Conservation (phyloP, 2,888 invertebrate species). For the Rhogogaster chlorosoma region DNA sequence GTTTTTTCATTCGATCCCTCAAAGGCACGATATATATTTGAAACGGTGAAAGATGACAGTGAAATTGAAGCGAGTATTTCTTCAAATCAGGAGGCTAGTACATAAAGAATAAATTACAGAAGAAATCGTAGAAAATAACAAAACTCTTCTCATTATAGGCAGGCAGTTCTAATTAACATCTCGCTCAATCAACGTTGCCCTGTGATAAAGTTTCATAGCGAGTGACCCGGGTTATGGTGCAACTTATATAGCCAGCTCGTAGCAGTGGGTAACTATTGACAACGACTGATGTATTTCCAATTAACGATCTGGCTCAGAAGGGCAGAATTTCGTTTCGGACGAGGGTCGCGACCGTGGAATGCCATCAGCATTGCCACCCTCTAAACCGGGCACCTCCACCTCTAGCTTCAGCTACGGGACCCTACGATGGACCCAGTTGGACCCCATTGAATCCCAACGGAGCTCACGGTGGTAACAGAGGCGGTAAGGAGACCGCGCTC, state of each 20-base stretch:
- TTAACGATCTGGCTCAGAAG: slow-evolving; percentile 37
- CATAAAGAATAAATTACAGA: neutral
- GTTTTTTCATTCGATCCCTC: neutral
- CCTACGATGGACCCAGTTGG: slow-evolving; percentile 36
- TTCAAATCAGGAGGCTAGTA: neutral
- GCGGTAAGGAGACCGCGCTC: slow-evolving; percentile 58
- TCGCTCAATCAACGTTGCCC: neutral
- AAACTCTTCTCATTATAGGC: neutral
- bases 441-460: slow-evolving; percentile 44
- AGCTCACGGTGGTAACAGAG: slow-evolving; percentile 60
- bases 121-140: neutral
- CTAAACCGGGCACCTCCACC: neutral
- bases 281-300: slow-evolving; percentile 49
- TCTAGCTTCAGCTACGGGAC: slow-evolving; percentile 19
- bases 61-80: neutral
- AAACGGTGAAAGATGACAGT: neutral
- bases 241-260: neutral
- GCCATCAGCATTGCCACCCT: slow-evolving; percentile 27
- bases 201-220: neutral
- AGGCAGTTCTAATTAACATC: neutral
- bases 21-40: neutral
- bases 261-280: slow-evolving; percentile 25
- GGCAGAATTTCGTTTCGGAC: slow-evolving; percentile 43
- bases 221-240: neutral
- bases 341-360: slow-evolving; percentile 47